A percentile compares a stretch with the other conserved stretches of the same genome.
Conservation (phyloP, 2,888 invertebrate species). For the Chesias legatella region DNA sequence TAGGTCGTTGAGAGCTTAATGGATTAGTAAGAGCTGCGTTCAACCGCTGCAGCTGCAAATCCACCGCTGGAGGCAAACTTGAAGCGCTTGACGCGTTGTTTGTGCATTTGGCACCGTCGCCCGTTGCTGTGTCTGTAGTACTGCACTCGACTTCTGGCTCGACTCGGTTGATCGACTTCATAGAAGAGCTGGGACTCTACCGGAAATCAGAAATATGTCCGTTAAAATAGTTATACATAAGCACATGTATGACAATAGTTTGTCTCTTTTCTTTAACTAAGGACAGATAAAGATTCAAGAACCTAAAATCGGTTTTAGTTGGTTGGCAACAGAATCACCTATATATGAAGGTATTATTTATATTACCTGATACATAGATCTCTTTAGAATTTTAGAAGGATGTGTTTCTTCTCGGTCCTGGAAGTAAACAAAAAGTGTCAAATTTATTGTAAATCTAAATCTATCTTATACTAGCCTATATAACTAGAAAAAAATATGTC, state of each 20-base stretch:
- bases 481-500: too few relatives aligned
- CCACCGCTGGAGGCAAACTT: slow-evolving; percentile 48
- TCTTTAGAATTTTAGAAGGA: slow-evolving; percentile 58
- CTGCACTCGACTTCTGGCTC: slow-evolving; percentile 11
- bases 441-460: too few relatives aligned
- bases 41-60: slow-evolving; percentile 71
- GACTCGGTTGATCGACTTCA: slow-evolving; percentile 13
- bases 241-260: too few relatives aligned
- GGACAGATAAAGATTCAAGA: too few relatives aligned
- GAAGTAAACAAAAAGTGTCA: too few relatives aligned
- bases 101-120: slow-evolving; percentile 27
- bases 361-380: slow-evolving; percentile 54
- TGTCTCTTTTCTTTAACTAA: too few relatives aligned
- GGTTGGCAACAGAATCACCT: too few relatives aligned
- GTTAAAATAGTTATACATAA: too few relatives aligned
- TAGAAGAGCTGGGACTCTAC: slow-evolving; percentile 35
- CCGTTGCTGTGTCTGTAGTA: slow-evolving; percentile 21
- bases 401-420: slow-evolving; percentile 64
- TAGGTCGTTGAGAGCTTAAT: slow-evolving; percentile 48
- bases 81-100: slow-evolving; percentile 33
- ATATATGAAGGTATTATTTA: too few relatives aligned
- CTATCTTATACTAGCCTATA: too few relatives aligned
- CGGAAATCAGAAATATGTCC: neutral
- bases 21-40: slow-evolving; percentile 68
- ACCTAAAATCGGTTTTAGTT: too few relatives aligned